phyloP scores from a whole-genome alignment of 2,888 invertebrate genomes.

The Ametastegia equiseti region DNA sequence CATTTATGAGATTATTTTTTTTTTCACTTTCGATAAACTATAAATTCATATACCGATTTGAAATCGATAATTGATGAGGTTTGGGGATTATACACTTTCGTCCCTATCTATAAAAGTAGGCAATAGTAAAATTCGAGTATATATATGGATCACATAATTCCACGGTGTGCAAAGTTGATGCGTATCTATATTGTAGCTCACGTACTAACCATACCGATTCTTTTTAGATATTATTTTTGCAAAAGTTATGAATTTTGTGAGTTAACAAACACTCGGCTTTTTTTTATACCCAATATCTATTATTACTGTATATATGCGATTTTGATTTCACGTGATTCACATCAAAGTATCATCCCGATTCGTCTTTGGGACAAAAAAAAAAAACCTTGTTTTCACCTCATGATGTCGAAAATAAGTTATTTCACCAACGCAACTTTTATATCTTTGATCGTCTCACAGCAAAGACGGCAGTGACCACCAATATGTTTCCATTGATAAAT shows the following conservation, averaged over 20 bases:
- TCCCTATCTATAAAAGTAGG: conserved; percentile 11
- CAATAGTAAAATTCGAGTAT: not conserved
- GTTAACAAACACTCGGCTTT: not conserved
- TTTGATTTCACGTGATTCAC: conserved; percentile 8
- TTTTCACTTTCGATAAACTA: not conserved
- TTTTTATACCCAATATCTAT: not conserved
- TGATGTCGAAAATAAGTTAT: conserved; percentile 3
- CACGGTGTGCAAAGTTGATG: not conserved
- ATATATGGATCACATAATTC: not conserved
- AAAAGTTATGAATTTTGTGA: not conserved
- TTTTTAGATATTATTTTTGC: not conserved
- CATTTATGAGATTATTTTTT: not conserved
- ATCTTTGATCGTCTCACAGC: conserved; percentile 16
- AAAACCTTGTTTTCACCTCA: not conserved
- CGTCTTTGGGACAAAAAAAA: too few species aligned
- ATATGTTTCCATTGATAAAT: conserved; percentile 22
- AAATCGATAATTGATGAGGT: not conserved
- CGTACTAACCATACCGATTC: not conserved
- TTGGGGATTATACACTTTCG: not conserved
- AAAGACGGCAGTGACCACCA: conserved; percentile 30
- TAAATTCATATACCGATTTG: not conserved
- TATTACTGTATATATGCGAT: not conserved
- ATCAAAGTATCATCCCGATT: conserved; percentile 17
- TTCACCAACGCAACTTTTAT: not conserved
- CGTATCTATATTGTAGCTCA: not conserved